phyloP scores from a whole-genome alignment of 2,888 invertebrate species.

The Cephus runcator region DNA sequence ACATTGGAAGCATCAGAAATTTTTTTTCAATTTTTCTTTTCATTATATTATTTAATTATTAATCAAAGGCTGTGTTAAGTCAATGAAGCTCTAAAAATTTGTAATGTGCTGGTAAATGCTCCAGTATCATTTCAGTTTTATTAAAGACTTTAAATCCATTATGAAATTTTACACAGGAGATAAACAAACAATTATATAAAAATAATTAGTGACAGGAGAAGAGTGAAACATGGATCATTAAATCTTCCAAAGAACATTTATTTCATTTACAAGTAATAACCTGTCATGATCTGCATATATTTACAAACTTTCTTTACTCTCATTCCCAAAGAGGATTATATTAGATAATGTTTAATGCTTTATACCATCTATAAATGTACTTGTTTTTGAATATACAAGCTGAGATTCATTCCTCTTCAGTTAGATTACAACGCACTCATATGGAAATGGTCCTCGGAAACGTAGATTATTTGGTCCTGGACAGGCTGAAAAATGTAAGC shows the following conservation, averaged over 20 bases:
- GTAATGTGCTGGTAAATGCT: too few species aligned
- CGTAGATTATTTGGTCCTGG: slow-evolving; percentile 64
- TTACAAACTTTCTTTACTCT: not conserved
- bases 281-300: not conserved
- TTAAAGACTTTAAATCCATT: not conserved
- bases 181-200: not conserved
- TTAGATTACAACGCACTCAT: slow-evolving; percentile 78
- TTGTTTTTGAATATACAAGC: not conserved
- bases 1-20: slow-evolving; percentile 47
- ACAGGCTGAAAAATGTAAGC: slow-evolving; percentile 68
- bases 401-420: not conserved
- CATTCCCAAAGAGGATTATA: not conserved
- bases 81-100: too few species aligned
- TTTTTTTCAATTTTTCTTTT: not conserved
- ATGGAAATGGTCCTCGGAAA: slow-evolving; percentile 70
- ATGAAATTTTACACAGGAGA: not conserved
- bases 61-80: not conserved
- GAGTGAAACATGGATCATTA: not conserved
- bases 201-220: not conserved
- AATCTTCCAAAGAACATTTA: not conserved
- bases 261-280: not conserved
- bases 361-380: not conserved
- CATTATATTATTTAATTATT: not conserved
- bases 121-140: too few species aligned
- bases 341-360: not conserved